Conservation (phyloP, 2,113 vertebrate species). For the Setophaga kirtlandii region DNA sequence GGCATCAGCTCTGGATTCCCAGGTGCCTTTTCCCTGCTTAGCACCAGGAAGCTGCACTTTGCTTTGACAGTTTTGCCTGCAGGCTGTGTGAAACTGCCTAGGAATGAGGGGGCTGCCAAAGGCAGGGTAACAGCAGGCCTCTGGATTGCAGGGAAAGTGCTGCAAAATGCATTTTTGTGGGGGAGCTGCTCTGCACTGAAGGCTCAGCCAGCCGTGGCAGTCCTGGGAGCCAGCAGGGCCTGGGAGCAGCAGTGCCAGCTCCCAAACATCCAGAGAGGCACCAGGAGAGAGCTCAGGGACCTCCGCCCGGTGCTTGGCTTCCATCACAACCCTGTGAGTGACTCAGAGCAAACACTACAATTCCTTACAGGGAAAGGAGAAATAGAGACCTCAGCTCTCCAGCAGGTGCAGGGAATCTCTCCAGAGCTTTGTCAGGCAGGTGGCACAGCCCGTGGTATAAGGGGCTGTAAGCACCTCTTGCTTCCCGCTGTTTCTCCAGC, state of each 20-base stretch:
- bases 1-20: neutral
- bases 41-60: neutral
- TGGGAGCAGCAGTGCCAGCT: neutral
- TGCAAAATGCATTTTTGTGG: neutral
- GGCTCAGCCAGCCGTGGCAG: neutral
- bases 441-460: neutral
- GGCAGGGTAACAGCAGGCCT: neutral
- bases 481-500: neutral
- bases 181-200: neutral
- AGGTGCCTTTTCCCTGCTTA: neutral
- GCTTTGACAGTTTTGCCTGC: neutral
- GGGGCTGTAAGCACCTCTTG: neutral
- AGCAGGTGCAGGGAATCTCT: neutral
- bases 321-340: fast-evolving
- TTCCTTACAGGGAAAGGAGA: neutral
- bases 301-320: neutral
- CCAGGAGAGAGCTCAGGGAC: neutral
- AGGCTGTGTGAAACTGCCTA: neutral
- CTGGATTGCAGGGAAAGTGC: neutral
- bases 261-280: neutral
- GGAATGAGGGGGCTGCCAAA: neutral
- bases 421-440: neutral
- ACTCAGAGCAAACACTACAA: fast-evolving
- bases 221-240: fast-evolving
- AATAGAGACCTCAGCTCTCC: fast-evolving